A percentile compares a stretch with the other conserved stretches of the same genome.
Conservation (phyloP, 2,797 vertebrate species). For the Margarornis squamiger region DNA sequence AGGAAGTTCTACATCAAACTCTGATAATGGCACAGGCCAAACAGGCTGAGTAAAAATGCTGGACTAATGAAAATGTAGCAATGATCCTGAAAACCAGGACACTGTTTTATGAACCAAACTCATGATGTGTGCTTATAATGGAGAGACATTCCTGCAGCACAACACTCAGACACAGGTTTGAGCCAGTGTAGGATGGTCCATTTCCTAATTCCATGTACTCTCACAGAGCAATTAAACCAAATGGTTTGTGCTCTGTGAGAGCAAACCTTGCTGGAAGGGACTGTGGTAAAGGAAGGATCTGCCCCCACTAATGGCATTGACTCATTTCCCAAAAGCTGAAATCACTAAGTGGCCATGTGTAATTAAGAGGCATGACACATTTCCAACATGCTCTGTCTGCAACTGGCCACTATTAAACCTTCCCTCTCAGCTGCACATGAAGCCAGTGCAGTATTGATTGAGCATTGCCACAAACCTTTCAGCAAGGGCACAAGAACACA, state of each 20-base stretch:
- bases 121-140: not conserved
- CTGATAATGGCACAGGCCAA: not conserved
- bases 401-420: not conserved
- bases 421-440: not conserved
- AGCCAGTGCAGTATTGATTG: not conserved
- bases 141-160: not conserved
- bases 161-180: not conserved
- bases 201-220: not conserved
- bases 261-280: not conserved
- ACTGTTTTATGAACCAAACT: not conserved
- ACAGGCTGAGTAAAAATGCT: not conserved
- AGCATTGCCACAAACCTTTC: not conserved
- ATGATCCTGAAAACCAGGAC: not conserved
- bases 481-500: not conserved
- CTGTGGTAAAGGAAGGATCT: not conserved
- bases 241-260: not conserved
- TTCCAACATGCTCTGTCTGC: not conserved
- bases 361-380: not conserved
- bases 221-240: conserved; percentile 4
- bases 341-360: not conserved
- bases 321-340: not conserved
- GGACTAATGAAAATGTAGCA: not conserved
- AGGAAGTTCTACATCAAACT: not conserved
- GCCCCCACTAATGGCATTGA: not conserved
- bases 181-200: not conserved